phyloP scores from a whole-genome alignment of 2,113 vertebrate species.

The Macroglossus sobrinus region DNA sequence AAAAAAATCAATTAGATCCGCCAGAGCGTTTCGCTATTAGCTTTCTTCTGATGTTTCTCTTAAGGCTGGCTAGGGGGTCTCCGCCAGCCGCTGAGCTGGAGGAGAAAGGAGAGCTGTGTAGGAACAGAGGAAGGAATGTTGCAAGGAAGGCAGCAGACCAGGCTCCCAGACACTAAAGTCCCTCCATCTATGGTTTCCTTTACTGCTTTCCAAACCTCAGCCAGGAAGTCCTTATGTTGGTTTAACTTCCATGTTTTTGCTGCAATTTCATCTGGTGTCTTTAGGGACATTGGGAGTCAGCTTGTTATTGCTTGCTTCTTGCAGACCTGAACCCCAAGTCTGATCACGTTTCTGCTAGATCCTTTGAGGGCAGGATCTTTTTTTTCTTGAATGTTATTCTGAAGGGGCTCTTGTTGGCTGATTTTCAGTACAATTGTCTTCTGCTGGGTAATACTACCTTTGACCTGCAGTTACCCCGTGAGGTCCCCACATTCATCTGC shows the following conservation, averaged over 20 bases:
- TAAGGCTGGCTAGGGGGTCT: constrained; percentile 26
- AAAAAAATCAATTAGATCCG: constrained; percentile 76
- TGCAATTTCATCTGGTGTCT: not conserved
- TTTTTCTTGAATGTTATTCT: not conserved
- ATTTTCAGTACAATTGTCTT: not conserved
- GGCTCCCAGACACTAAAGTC: not conserved
- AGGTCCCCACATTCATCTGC: not conserved
- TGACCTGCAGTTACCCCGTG: not conserved
- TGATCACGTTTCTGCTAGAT: not conserved
- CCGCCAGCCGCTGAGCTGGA: not conserved
- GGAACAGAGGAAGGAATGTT: not conserved
- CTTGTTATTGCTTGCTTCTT: not conserved
- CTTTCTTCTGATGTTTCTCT: constrained; percentile 74
- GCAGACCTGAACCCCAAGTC: not conserved
- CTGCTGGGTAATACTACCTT: not conserved
- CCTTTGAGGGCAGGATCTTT: not conserved
- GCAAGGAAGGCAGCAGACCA: not conserved
- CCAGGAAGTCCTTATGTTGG: not conserved
- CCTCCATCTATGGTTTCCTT: not conserved
- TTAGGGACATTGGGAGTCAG: not conserved
- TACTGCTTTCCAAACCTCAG: not conserved
- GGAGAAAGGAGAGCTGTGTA: constrained; percentile 6
- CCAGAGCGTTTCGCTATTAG: constrained; percentile 62
- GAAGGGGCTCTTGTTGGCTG: not conserved
- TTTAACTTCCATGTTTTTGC: not conserved